Percentiles rank a stretch among this genome's conserved stretches.
Evolutionary conservation across 2,797 vertebrate genomes (phyloP).

Genomic region (Mallotus villosus): DNA sequence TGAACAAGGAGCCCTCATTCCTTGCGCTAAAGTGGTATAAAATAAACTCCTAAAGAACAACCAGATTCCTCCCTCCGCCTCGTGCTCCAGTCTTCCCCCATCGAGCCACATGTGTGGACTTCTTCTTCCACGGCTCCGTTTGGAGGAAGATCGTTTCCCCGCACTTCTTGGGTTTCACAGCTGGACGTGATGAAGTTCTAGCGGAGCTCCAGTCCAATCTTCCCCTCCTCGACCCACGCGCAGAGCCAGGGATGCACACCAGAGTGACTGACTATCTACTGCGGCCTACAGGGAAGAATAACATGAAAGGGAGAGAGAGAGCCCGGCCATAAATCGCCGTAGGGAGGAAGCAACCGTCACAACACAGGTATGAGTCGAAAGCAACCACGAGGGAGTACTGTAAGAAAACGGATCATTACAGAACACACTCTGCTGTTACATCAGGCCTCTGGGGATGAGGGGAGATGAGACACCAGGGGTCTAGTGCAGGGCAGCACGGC

Average conservation of each 20-base stretch:
- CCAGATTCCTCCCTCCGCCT: conserved; percentile 50
- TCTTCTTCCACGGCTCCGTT: conserved; percentile 35
- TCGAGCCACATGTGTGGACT: conserved; percentile 31
- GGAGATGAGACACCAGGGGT: neutral
- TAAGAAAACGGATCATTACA: conserved; percentile 5
- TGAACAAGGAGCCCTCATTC: conserved; percentile 34
- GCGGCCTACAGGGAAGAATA: conserved; percentile 20
- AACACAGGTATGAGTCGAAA: conserved; percentile 20
- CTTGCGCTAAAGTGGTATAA: conserved; percentile 21
- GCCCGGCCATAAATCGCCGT: conserved; percentile 14
- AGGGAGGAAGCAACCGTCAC: conserved; percentile 29
- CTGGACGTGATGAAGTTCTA: conserved; percentile 63
- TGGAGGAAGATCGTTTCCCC: conserved; percentile 33
- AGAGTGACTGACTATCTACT: conserved; percentile 23
- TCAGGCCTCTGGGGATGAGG: neutral
- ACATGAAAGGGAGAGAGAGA: conserved; percentile 17
- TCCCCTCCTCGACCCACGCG: conserved; percentile 56
- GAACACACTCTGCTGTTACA: neutral
- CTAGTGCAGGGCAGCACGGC: no score
- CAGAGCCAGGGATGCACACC: conserved; percentile 23
- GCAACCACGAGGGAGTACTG: conserved; percentile 30
- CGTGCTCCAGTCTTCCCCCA: conserved; percentile 46
- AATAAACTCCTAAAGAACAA: conserved; percentile 36
- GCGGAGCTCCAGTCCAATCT: conserved; percentile 41
- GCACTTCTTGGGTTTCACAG: conserved; percentile 59